Conservation (phyloP, 92 coral and sea anemone species). For the Virgularia gustaviana region DNA sequence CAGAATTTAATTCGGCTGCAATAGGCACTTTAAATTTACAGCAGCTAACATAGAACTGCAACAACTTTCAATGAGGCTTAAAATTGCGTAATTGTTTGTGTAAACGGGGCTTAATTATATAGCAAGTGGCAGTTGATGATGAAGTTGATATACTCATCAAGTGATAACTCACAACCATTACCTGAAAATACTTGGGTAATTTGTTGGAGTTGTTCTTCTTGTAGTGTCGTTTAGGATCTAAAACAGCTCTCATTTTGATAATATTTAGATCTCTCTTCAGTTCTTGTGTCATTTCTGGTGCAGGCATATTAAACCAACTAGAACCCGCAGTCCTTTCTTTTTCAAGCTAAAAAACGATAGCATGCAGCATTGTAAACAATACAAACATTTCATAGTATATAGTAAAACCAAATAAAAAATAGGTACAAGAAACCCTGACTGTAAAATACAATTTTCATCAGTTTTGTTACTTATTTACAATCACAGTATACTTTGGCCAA, state of each 20-base stretch:
- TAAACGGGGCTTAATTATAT: no score
- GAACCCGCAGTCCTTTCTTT: conserved; percentile 83
- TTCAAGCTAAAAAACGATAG: conserved; percentile 41
- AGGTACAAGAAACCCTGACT: not conserved
- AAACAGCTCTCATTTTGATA: conserved; percentile 75
- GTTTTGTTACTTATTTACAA: no score
- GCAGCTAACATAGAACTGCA: no score
- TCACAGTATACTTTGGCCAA: no score
- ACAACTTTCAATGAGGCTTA: no score
- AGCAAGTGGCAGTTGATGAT: no score
- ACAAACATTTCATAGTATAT: not conserved
- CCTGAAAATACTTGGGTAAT: conserved; percentile 93
- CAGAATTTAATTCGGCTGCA: no score
- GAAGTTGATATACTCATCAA: not conserved
- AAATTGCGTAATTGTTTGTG: no score
- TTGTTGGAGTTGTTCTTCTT: conserved; percentile 72
- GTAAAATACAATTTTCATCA: no score
- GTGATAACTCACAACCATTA: no score
- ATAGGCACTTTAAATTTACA: no score
- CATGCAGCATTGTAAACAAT: not conserved
- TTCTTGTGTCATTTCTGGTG: conserved; percentile 82
- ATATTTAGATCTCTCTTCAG: conserved; percentile 76
- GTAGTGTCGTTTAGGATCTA: conserved; percentile 89
- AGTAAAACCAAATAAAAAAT: not conserved
- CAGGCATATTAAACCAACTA: conserved; percentile 88